Evolutionary conservation across 1,140 invertebrate genomes (phyloP).

Genomic region (Drosophila aff.): DNA sequence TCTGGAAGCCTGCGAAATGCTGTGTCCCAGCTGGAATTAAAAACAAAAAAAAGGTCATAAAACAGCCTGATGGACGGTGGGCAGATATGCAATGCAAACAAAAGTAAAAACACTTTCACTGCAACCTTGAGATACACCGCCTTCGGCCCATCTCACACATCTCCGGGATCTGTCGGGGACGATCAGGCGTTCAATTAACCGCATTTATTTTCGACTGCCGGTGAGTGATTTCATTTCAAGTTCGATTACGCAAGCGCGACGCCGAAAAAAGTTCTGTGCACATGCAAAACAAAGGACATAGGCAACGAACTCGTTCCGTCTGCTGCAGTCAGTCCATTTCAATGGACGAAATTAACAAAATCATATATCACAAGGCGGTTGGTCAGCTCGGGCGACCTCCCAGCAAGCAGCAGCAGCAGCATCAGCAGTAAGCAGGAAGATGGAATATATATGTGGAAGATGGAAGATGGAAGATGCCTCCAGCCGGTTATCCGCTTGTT

Average conservation of each 20-base stretch:
- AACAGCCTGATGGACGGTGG: constrained; percentile 27
- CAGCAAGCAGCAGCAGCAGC: constrained; percentile 30
- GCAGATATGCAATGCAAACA: constrained; percentile 50
- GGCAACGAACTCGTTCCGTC: constrained; percentile 63
- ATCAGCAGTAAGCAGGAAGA: constrained; percentile 39
- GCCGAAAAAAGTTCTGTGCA: constrained; percentile 57
- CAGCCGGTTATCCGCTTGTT: constrained; percentile 65
- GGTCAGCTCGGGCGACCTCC: constrained; percentile 59
- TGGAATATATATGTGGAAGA: constrained; percentile 25
- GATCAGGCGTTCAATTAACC: constrained; percentile 66
- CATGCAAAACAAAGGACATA: constrained; percentile 66
- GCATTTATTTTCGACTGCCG: constrained; percentile 54
- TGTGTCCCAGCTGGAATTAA: constrained; percentile 9
- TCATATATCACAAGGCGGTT: constrained; percentile 74
- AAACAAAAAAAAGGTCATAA: constrained; percentile 51
- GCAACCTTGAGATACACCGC: constrained; percentile 72
- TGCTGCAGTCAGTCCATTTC: constrained; percentile 42
- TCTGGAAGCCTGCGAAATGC: constrained; percentile 76
- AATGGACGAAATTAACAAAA: constrained; percentile 78
- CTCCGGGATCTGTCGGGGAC: constrained; percentile 29
- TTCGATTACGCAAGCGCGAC: constrained; percentile 67
- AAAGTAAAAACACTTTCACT: constrained; percentile 83
- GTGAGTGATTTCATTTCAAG: constrained; percentile 63
- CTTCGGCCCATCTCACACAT: constrained; percentile 29
- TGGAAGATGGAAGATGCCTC: constrained; percentile 41